Evolutionary conservation across 2,888 invertebrate species (phyloP).

Genomic region (Hipparchia sbordonii): DNA sequence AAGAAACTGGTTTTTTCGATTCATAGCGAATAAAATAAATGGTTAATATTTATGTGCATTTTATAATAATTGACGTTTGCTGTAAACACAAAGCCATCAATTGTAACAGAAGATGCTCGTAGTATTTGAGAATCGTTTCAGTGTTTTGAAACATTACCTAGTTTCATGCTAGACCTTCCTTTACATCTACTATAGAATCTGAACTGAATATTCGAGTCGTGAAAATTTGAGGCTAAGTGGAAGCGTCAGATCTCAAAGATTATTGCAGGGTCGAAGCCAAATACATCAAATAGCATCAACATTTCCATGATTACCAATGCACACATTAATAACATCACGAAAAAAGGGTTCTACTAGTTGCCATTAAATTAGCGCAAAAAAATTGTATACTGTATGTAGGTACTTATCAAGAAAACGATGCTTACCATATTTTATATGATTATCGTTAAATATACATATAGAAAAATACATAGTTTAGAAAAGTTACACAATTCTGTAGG

Average conservation of each 20-base stretch:
- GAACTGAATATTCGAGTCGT: neutral
- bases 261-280: constrained; percentile 5
- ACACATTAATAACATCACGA: neutral
- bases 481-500: neutral
- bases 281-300: neutral
- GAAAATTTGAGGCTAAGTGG: constrained; percentile 2
- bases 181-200: neutral
- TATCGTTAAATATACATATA: neutral
- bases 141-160: neutral
- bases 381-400: neutral
- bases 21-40: neutral
- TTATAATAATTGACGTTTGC: too few species aligned
- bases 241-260: neutral
- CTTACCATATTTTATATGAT: neutral
- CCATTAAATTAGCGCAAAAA: constrained; percentile 1
- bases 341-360: neutral
- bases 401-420: too few species aligned
- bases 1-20: neutral
- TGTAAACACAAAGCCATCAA: too few species aligned
- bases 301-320: neutral
- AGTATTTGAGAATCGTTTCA: neutral
- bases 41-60: neutral
- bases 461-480: constrained; percentile 4
- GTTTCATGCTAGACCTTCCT: neutral
- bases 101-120: neutral